Evolutionary conservation across 2,888 invertebrate genomes (phyloP).

Genomic region (Antheraea yamamai): DNA sequence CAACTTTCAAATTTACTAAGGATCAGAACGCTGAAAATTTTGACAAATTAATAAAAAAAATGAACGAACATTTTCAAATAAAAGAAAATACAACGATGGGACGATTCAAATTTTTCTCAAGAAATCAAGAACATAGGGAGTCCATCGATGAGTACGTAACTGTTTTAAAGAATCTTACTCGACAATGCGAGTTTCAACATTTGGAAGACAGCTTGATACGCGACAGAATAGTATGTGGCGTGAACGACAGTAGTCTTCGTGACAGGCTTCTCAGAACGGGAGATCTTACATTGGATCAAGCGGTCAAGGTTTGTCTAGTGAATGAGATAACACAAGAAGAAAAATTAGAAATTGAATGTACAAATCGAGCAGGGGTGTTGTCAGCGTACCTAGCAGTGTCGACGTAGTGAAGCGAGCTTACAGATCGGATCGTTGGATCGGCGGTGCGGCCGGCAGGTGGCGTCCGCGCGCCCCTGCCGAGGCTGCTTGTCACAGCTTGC

Average conservation of each 20-base stretch:
- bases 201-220: no score
- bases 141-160: no score
- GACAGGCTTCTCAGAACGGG: background rate
- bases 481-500: background rate
- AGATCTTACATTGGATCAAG: background rate
- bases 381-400: background rate
- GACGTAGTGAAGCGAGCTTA: background rate
- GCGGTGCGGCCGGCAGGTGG: background rate
- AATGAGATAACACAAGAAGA: background rate
- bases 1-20: no score
- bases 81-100: background rate
- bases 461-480: background rate
- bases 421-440: background rate
- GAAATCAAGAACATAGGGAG: background rate
- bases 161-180: no score
- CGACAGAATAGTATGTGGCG: no score
- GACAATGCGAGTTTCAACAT: no score
- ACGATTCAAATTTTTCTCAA: background rate
- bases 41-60: background rate
- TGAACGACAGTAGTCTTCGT: background rate
- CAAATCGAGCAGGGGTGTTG: background rate
- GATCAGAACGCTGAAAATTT: no score
- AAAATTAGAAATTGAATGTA: no score
- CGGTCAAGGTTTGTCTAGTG: background rate
- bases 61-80: background rate